These are phyloP conservation scores for Hemiprocne comata DNA, from an alignment of 2,113 vertebrate species.

Conservation along the genomic window DNA sequence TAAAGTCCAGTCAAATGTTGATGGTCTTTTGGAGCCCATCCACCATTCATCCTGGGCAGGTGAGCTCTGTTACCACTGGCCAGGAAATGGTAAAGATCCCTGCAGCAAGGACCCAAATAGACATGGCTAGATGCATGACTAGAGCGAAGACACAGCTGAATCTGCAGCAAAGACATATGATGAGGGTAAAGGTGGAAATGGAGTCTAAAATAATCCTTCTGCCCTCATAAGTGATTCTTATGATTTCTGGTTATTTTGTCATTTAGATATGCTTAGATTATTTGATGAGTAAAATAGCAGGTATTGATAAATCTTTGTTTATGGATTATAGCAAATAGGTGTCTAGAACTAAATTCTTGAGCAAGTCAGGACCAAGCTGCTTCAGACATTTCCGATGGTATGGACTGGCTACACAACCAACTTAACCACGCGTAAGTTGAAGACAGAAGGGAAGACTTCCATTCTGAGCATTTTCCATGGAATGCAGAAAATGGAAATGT, in stretches of 20 bases:
- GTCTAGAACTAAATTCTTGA: background rate
- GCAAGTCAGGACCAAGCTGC: background rate
- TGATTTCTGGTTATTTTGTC: background rate
- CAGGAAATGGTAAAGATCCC: background rate
- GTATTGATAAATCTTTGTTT: background rate
- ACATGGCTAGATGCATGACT: accelerated
- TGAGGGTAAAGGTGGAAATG: background rate
- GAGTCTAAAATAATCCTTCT: background rate
- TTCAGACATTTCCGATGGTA: background rate
- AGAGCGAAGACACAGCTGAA: background rate
- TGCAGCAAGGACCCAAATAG: background rate
- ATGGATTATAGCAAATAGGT: background rate
- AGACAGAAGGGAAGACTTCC: background rate
- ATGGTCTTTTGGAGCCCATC: background rate
- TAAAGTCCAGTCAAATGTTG: background rate
- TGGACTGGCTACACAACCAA: background rate
- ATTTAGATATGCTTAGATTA: background rate
- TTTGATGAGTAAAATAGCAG: background rate
- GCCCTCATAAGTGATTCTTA: background rate
- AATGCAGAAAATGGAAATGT: background rate
- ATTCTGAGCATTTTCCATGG: background rate
- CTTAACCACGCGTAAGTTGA: background rate
- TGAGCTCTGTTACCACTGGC: background rate
- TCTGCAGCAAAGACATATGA: background rate
- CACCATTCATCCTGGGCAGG: background rate